Evolutionary conservation across 2,888 invertebrate genomes (phyloP).

Genomic region (Patella caerulea): DNA sequence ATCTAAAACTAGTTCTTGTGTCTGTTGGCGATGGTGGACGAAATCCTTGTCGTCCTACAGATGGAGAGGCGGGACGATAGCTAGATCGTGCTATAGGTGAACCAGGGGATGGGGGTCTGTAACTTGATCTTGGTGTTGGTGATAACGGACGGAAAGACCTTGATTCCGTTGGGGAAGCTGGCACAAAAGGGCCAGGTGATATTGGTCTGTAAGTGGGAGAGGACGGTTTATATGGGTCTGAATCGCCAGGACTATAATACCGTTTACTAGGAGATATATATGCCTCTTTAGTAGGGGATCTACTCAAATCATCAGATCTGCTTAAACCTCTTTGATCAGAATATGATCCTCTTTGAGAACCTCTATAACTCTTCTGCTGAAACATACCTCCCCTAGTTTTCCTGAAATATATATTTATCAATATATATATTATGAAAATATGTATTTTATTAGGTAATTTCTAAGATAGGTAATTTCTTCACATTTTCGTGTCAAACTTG

Average conservation of each 20-base stretch:
- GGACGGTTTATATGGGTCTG: constrained; percentile 14
- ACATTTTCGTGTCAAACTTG: too few species aligned
- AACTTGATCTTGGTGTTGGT: constrained; percentile 18
- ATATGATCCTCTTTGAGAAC: background rate
- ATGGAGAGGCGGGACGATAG: constrained; percentile 6
- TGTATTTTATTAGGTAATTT: too few species aligned
- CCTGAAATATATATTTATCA: background rate
- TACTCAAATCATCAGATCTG: background rate
- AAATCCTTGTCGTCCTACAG: background rate
- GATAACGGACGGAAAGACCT: constrained; percentile 13
- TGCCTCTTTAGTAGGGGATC: constrained; percentile 11
- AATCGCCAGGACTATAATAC: background rate
- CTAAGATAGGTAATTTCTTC: too few species aligned
- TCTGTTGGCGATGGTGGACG: constrained; percentile 14
- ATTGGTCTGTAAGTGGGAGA: constrained; percentile 36
- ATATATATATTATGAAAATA: background rate
- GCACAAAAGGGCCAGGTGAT: constrained; percentile 41
- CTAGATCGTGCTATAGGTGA: constrained; percentile 10
- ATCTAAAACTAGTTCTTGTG: constrained; percentile 27
- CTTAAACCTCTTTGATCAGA: background rate
- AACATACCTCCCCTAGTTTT: background rate
- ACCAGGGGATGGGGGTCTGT: constrained; percentile 8
- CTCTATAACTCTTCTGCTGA: background rate
- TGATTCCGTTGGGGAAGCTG: constrained; percentile 25
- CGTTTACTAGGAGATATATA: constrained; percentile 20